Base-by-base conservation (phyloP, 2,888 invertebrate genomes). In the Adelognathus sp. region DNA sequence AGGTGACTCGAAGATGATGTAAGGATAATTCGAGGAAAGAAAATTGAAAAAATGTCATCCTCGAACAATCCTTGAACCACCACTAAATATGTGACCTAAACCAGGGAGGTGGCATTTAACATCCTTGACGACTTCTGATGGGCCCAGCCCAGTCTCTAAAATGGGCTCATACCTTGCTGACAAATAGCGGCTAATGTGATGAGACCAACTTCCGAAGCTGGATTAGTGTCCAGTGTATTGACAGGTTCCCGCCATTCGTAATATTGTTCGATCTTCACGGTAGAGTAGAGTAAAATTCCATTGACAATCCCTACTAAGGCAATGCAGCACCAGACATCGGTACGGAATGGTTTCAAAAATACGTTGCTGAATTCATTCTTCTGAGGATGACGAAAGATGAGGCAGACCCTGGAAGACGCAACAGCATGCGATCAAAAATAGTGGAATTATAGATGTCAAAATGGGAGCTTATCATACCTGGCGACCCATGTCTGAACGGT, bases 281-380 rank as follows among this genome's bases (percentile, higher is more conserved):
- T 82, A 2, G 80, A 16, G 29, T 84, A 86, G 2, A 88, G 72
- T 11, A 87, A 61, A 16, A 85, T 6, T 85, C 87, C 86, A 77
- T 84, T 86, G 0, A 87, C 56, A 2, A 82, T 3, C 6, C 81
- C 81, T 0, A 89, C 88, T 3, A 92, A 60, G 2, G 93, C 91
- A 76, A 93, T 92, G 41, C 93, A 91, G 94, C 94, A 80, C 89
- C 89, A 96, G 1, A 95, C 94, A 1, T 88, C 87, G 36, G 88
- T 88, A 5, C 93, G 92, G 50, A 96, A 92, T 0, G 96, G 95
- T 31, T 94, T 93, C 0, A 94, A 92, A 87, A 95, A 96, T 27
- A 95, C 93, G 44, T 94, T 93, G 77, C 93, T 93, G 83, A 94
- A 93, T 21, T 93, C 93, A 0, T 93, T 92, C 44, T 92, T 92